Evolutionary conservation across 2,797 vertebrate genomes (phyloP), one percentile per base, ranked within the genome.

Genomic region (Girardinus metallicus): DNA sequence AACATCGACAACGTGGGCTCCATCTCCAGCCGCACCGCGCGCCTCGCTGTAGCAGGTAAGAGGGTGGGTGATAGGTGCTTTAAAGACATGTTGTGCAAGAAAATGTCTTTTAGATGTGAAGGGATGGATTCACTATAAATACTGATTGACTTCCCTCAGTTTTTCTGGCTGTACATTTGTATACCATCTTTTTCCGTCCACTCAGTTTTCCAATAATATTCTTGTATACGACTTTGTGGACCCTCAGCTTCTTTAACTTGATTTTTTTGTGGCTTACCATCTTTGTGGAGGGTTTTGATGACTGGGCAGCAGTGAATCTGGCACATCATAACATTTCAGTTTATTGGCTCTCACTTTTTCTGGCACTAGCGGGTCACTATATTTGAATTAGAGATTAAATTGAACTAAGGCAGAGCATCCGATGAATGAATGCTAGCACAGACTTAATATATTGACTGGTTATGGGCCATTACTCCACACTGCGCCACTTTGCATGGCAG

Each of bases 1-100:
- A 98, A 97, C 0, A 96, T 99, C 75, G 98, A 99, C 70, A 98
- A 91, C 91, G 94, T 99, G 86, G 99, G 99, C 8, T 98, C 97
- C 91, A 98, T 99, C 57, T 96, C 97, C 76, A 99, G 98, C 94
- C 96, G 95, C 83, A 98, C 97, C 0, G 98, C 98, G 0, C 97
- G 96, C 73, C 97, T 99, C 87, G 95, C 94, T 0, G 96, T 99
- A 76, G 98, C 98, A 92, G 97, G 99, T 99, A 90, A 84, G 87
- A 0, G 13, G 41, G 2, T 9, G 51, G 51, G 3, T 64, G 68
- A 41, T 39, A 0, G 34, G 16, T 21, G 34, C 21, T 73, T 73
- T n/a, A 34, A 39, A 53, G 7, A 64, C 29, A 16, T 18, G 8
- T 23, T 16, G 68, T 53, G 36, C 46, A 49, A 26, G 10, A 80